Base-by-base conservation (phyloP, 2,888 invertebrate species). In the Caenorhabditis uteleia region DNA sequence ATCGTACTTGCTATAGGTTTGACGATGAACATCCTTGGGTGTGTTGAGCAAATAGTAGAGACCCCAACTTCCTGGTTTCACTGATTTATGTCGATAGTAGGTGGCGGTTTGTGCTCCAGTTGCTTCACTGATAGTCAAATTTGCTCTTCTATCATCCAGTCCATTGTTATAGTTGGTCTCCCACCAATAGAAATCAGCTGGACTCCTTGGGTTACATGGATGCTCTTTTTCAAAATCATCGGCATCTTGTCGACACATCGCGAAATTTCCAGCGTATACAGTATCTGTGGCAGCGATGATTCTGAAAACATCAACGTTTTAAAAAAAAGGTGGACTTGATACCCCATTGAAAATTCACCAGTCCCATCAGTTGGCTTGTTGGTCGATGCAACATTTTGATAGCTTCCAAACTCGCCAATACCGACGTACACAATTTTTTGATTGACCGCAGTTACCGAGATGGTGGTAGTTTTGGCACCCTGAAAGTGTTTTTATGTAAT, bases 51-150 rank as follows among this genome's bases (percentile, higher is more conserved):
- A 34, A 51, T 75, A 77, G 54, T 61, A 80, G 25, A 82, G 48
- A 27, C 46, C 43, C 82, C 82, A 82, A 66, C 66, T 62, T 72
- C 80, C 80, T 8, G 79, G 77, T 20, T 73, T 69, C 14, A 80
- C 75, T 1, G 78, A 47, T 42, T 78, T 80, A 46, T 64, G 69
- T 7, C 36, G 51, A 53, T 74, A 77, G 0, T 39, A 33, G 0
- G 67, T 55, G 0, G 58, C 59, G 12, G 50, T 26, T 5, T 8
- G 6, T 8, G 0, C n/a, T 27, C 40, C 45, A 1, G 10, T 21
- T 20, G 16, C 45, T 20, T 56, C 44, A 23, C 21, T 16, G 16
- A 49, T 38, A 10, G 60, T 47, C 1, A 42, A 23, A 33, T 67
- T 55, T 21, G 27, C 47, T 6, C 48, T 47, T 34, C 62, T 36